These are phyloP conservation scores for Anoplius nigerrimus DNA, from an alignment of 2,888 invertebrate species.

Conservation along the genomic window DNA sequence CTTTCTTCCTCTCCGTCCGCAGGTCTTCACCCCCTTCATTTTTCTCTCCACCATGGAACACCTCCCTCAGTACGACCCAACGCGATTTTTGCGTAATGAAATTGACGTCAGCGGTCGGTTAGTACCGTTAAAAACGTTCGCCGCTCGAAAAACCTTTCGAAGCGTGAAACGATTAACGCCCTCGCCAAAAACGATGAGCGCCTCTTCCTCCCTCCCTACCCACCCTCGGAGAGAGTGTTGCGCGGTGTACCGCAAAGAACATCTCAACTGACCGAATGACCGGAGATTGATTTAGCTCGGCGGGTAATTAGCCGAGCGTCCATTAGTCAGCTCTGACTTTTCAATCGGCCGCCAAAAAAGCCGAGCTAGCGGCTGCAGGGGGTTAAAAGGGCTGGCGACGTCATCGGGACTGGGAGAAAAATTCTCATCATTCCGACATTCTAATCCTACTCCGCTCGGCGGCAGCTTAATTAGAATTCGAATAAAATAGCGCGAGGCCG, in stretches of 20 bases:
- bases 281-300: conserved; percentile 69
- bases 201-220: conserved; percentile 47
- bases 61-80: too few relatives aligned
- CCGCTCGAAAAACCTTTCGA: not conserved
- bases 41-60: conserved; percentile 5
- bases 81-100: too few relatives aligned
- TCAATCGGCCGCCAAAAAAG: conserved; percentile 67
- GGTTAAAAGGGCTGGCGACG: conserved; percentile 39
- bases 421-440: conserved; percentile 43
- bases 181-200: conserved; percentile 55
- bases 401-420: conserved; percentile 56
- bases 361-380: conserved; percentile 23
- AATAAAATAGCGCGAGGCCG: too few relatives aligned
- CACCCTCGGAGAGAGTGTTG: too few relatives aligned
- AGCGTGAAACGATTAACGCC: not conserved
- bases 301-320: conserved; percentile 67
- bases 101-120: too few relatives aligned
- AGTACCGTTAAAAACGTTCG: too few relatives aligned
- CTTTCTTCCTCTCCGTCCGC: conserved; percentile 29
- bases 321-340: conserved; percentile 69
- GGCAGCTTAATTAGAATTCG: too few relatives aligned
- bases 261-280: conserved; percentile 63
- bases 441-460: too few relatives aligned
- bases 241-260: conserved; percentile 46
- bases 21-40: not conserved